phyloP scores from a whole-genome alignment of 2,888 invertebrate genomes.

The Carabus problematicus region DNA sequence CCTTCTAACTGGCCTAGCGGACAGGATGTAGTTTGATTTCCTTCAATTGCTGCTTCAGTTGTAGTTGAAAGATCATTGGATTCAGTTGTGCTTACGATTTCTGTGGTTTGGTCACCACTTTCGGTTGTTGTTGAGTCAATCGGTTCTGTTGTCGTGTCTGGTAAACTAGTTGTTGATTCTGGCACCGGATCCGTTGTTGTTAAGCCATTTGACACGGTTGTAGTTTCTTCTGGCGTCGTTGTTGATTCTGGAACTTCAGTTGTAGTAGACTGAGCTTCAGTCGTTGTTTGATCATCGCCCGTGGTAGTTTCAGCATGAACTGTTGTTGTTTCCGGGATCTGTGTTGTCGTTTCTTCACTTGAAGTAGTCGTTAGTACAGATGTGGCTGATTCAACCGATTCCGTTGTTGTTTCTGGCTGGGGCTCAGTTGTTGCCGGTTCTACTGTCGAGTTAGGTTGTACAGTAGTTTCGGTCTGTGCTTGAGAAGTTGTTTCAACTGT shows the following conservation, averaged over 20 bases:
- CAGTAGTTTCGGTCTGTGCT: constrained; percentile 18
- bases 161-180: constrained; percentile 44
- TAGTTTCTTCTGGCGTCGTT: constrained; percentile 46
- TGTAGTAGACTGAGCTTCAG: constrained; percentile 26
- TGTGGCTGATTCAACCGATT: constrained; percentile 23
- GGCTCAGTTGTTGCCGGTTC: constrained; percentile 31
- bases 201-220: constrained; percentile 39
- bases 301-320: constrained; percentile 28
- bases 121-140: constrained; percentile 38
- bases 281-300: constrained; percentile 17
- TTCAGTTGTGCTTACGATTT: constrained; percentile 4
- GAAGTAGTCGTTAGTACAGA: constrained; percentile 8
- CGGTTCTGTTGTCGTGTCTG: constrained; percentile 46
- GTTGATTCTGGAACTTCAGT: constrained; percentile 45
- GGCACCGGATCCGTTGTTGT: constrained; percentile 47
- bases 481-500: constrained; percentile 45
- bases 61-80: constrained; percentile 44
- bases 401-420: constrained; percentile 29
- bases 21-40: constrained; percentile 49
- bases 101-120: constrained; percentile 20
- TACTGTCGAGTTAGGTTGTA: constrained; percentile 17
- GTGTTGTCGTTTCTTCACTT: constrained; percentile 9
- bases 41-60: constrained; percentile 36
- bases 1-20: constrained; percentile 68
- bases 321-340: constrained; percentile 35